Conservation (phyloP, 1,140 invertebrate species). For the Brachionus manjavacas region DNA sequence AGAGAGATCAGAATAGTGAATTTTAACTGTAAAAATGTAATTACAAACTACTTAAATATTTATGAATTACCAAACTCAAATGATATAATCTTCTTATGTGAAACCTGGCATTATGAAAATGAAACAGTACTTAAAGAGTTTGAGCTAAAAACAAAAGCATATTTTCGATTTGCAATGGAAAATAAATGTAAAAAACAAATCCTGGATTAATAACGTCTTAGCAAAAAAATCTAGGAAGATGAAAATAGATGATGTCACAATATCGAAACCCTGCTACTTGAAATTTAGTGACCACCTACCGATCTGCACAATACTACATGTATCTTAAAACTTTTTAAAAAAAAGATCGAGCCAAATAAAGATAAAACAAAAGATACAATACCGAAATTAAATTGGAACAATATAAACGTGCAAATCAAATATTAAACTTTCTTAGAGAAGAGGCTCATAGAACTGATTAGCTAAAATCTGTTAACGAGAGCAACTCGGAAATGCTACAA, state of each 20-base stretch:
- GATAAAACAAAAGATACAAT: background rate
- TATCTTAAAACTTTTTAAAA: background rate
- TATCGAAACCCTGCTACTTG: background rate
- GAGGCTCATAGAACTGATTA: background rate
- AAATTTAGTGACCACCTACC: background rate
- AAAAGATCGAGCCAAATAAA: too few species aligned
- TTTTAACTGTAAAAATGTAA: conserved; percentile 31
- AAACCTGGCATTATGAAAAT: conserved; percentile 11
- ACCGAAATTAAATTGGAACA: background rate
- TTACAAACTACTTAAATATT: background rate
- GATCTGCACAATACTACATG: background rate
- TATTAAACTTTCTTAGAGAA: background rate
- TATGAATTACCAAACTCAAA: background rate
- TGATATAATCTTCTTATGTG: conserved; percentile 13
- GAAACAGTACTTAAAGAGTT: background rate
- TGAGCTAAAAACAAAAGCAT: background rate
- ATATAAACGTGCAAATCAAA: background rate
- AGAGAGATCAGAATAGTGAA: background rate
- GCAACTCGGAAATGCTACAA: background rate
- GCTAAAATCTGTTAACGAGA: background rate
- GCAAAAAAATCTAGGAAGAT: background rate
- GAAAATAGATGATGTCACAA: background rate
- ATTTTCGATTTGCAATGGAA: background rate
- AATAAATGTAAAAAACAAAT: background rate
- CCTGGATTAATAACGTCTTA: background rate